Evolutionary conservation across 2,113 vertebrate genomes (phyloP).

Genomic region (Anoura caudifer): DNA sequence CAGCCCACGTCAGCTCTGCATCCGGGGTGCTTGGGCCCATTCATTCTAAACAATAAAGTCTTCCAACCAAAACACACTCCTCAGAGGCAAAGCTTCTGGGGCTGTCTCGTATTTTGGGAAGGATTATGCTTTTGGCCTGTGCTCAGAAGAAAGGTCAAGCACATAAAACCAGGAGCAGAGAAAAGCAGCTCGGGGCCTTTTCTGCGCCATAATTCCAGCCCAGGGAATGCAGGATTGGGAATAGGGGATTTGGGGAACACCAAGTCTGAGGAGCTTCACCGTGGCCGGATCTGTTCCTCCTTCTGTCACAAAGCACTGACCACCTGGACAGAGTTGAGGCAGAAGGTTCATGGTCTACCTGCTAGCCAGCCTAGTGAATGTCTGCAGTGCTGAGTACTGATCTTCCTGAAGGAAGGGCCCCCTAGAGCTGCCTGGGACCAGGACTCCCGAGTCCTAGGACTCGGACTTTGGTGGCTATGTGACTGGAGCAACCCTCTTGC

Average conservation of each 20-base stretch:
- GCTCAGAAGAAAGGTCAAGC: not conserved
- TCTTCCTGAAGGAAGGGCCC: not conserved
- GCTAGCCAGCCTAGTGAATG: rapidly evolving
- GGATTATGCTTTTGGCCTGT: not conserved
- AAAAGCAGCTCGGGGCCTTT: not conserved
- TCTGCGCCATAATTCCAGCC: not conserved
- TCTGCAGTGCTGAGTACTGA: not conserved
- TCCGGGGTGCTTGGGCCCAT: not conserved
- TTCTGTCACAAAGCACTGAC: not conserved
- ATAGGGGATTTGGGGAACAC: not conserved
- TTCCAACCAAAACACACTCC: not conserved
- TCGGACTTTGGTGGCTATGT: not conserved
- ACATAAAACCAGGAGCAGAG: not conserved
- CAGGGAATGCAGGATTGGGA: not conserved
- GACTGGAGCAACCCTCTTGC: not conserved
- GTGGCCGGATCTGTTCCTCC: too few relatives aligned
- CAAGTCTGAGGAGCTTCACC: not conserved
- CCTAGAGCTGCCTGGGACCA: not conserved
- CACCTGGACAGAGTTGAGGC: not conserved
- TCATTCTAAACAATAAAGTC: not conserved
- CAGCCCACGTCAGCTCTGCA: not conserved
- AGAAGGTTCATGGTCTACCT: too few relatives aligned
- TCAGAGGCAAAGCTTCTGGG: not conserved
- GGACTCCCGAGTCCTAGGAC: not conserved
- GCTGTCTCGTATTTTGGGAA: not conserved